Base-by-base conservation (phyloP, 1,140 invertebrate genomes). In the Tetramorium parvispinum region DNA sequence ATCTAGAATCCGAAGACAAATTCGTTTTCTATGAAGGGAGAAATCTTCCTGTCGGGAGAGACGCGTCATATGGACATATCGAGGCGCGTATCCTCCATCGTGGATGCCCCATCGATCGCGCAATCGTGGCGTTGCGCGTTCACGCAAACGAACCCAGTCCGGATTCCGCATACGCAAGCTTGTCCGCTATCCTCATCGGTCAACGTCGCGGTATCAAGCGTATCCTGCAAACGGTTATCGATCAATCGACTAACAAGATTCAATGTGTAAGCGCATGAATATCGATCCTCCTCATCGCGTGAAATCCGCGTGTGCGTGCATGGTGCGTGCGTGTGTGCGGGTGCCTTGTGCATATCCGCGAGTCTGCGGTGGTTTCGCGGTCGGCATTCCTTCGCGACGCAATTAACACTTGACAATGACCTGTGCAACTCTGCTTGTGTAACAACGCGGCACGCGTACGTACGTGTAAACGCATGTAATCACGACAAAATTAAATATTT, bases 401-500 rank as follows among this genome's bases (percentile, higher is more conserved):
- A 88, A 91, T 90, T 86, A 90, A 90, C 89, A 83, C 82, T 77
- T 55, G 81, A 46, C 51, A 86, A 88, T 68, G 65, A 88, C 37
- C 53, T 63, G 57, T 65, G 51, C 89, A 82, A 71, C 43, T 66
- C 51, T 75, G 63, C 71, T 11, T 66, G 59, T 66, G 71, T 82
- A 87, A 85, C 87, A 32, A 32, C 59, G 61, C 53, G 21, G 37
- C 81, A 82, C 76, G 59, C 66, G 40, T 79, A 27, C 43, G 65
- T 75, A 83, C 83, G 51, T 85, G 55, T 81, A 85, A 71, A 75
- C 51, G 71, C 63, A 88, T 91, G 59, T 91, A 91, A 77, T 88
- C 87, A 78, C 63, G 51, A 46, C 16, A 57, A 73, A 91, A 90
- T 90, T 90, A 90, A 90, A 91, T 91, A 90, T 91, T 91, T 90